Conservation (phyloP, 1,140 invertebrate genomes). For the Sarcophaga bullata region DNA sequence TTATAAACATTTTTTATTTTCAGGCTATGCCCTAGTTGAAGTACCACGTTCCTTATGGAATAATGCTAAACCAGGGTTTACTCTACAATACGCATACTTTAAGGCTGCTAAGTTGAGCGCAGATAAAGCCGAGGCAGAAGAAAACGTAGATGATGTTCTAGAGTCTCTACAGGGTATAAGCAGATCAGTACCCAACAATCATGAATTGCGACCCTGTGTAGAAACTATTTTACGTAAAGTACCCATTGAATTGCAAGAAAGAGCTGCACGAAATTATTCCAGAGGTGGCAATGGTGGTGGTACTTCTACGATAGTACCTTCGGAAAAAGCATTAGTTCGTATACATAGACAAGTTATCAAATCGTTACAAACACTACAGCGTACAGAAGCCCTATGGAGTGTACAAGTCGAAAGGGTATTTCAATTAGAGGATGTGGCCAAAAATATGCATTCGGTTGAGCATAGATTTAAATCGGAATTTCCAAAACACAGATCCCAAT, state of each 20-base stretch:
- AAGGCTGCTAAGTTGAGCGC: slow-evolving; percentile 95
- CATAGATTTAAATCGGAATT: slow-evolving; percentile 83
- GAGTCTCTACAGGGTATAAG: slow-evolving; percentile 83
- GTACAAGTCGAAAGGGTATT: slow-evolving; percentile 83
- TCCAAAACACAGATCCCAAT: slow-evolving; percentile 69
- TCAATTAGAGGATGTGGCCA: slow-evolving; percentile 87
- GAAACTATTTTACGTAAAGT: slow-evolving; percentile 93
- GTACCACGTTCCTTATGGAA: slow-evolving; percentile 92
- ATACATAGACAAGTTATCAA: slow-evolving; percentile 87
- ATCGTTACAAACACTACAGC: slow-evolving; percentile 85
- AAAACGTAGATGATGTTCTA: slow-evolving; percentile 92
- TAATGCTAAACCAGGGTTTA: slow-evolving; percentile 81
- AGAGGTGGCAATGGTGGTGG: slow-evolving; percentile 77
- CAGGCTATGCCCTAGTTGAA: slow-evolving; percentile 95
- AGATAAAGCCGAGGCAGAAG: slow-evolving; percentile 97
- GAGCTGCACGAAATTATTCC: slow-evolving; percentile 68
- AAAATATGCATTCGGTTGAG: slow-evolving; percentile 82
- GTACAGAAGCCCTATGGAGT: slow-evolving; percentile 93
- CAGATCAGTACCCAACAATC: slow-evolving; percentile 74
- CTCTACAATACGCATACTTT: slow-evolving; percentile 91
- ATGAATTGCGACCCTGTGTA: slow-evolving; percentile 75
- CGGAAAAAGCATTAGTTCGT: slow-evolving; percentile 83
- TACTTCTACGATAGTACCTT: slow-evolving; percentile 76
- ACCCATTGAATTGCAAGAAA: slow-evolving; percentile 73
- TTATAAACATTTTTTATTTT: background rate